phyloP scores from a whole-genome alignment of 2,888 invertebrate species.

The Microplitis manilae region DNA sequence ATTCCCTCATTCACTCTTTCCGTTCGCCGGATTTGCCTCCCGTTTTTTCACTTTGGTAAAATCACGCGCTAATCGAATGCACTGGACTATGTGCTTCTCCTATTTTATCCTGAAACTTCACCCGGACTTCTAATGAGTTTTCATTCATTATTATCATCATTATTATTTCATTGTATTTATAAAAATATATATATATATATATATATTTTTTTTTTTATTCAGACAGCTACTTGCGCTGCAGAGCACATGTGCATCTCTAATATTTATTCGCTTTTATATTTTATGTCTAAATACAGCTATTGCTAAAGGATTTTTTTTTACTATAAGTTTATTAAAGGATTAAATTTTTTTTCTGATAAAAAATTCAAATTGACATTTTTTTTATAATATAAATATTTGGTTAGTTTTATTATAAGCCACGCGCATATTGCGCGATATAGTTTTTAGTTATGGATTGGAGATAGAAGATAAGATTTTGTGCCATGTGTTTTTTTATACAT shows the following conservation, averaged over 20 bases:
- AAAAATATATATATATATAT: not conserved
- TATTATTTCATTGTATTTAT: not conserved
- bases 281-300: not conserved
- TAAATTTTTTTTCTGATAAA: not conserved
- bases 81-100: constrained; percentile 32
- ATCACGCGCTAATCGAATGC: constrained; percentile 44
- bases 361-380: not conserved
- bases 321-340: not conserved
- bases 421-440: not conserved
- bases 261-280: not conserved
- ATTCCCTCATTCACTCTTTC: constrained; percentile 39
- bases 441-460: constrained; percentile 1
- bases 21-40: constrained; percentile 39
- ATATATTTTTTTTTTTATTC: not conserved
- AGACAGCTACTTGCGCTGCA: not conserved
- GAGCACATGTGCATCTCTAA: not conserved
- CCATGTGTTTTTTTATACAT: not conserved
- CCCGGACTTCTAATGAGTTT: constrained; percentile 25
- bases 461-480: not conserved
- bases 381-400: not conserved
- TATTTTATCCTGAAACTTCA: constrained; percentile 26
- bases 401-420: constrained; percentile 7
- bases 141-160: constrained; percentile 11
- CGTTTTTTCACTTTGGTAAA: constrained; percentile 40
- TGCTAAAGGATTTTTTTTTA: not conserved